Conservation (phyloP, 2,797 vertebrate genomes). For the Xiphophorus birchmanni region DNA sequence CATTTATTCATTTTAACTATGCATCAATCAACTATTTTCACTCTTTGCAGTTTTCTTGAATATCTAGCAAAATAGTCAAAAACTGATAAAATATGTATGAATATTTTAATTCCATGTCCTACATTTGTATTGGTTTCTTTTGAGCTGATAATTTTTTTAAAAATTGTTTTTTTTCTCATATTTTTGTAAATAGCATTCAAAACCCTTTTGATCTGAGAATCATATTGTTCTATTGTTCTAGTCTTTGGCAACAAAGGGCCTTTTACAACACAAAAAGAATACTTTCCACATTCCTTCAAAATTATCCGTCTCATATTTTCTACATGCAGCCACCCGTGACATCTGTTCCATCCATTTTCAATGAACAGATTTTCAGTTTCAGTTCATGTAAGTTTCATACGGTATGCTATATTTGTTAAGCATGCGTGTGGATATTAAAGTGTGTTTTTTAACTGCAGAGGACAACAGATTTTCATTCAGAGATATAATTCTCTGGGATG, state of each 20-base stretch:
- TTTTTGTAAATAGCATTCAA: background rate
- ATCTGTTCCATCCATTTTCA: constrained; percentile 27
- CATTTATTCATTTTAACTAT: background rate
- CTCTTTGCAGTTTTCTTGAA: background rate
- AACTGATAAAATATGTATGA: background rate
- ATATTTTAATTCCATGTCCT: background rate
- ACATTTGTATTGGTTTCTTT: background rate
- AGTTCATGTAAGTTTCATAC: constrained; percentile 28
- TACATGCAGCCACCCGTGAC: constrained; percentile 22
- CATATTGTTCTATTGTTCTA: background rate
- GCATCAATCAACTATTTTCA: background rate
- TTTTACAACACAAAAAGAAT: constrained; percentile 1
- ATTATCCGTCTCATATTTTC: constrained; percentile 32
- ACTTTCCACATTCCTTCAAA: constrained; percentile 42
- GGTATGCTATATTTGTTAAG: constrained; percentile 30
- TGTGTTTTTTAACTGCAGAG: constrained; percentile 38
- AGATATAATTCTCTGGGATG: constrained; percentile 29
- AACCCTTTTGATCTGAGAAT: background rate
- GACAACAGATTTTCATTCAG: constrained; percentile 41
- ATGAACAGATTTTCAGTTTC: constrained; percentile 29
- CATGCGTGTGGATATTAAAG: constrained; percentile 33
- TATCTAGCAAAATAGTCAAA: background rate
- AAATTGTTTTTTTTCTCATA: background rate
- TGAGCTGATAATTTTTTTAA: background rate
- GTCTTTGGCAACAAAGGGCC: background rate